phyloP scores from a whole-genome alignment of 1,140 invertebrate species.

The Eumaeus atala region DNA sequence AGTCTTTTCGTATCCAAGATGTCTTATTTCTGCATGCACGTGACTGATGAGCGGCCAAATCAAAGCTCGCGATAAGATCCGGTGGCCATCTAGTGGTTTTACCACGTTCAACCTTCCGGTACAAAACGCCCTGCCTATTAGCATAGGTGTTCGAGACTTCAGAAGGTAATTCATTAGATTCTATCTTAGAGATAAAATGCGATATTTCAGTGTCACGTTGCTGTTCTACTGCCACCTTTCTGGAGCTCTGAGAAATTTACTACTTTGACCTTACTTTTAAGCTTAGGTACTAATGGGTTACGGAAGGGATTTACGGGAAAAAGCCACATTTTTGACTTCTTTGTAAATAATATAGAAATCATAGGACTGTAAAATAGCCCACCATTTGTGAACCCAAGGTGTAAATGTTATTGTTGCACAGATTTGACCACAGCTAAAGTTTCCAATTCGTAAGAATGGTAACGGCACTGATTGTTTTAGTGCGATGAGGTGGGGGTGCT shows the following conservation, averaged over 20 bases:
- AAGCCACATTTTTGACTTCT: slow-evolving; percentile 14
- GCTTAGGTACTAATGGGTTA: neutral
- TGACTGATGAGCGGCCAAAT: slow-evolving; percentile 21
- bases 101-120: neutral
- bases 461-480: slow-evolving; percentile 35
- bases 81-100: neutral
- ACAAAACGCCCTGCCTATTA: neutral
- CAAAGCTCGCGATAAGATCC: slow-evolving; percentile 1
- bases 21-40: slow-evolving; percentile 22
- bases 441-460: slow-evolving; percentile 50
- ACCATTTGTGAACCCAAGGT: slow-evolving; percentile 46
- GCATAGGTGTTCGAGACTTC: neutral
- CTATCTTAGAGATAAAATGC: neutral
- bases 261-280: neutral
- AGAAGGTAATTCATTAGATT: neutral
- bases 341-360: slow-evolving; percentile 33
- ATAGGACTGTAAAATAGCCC: slow-evolving; percentile 42
- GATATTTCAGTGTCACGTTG: slow-evolving; percentile 8
- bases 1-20: slow-evolving; percentile 25
- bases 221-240: slow-evolving; percentile 17
- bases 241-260: slow-evolving; percentile 4
- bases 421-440: slow-evolving; percentile 55
- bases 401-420: slow-evolving; percentile 33
- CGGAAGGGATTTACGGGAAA: neutral
- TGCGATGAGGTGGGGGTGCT: slow-evolving; percentile 55